phyloP scores from a whole-genome alignment of 2,888 invertebrate species.

The Noctua fimbriata region DNA sequence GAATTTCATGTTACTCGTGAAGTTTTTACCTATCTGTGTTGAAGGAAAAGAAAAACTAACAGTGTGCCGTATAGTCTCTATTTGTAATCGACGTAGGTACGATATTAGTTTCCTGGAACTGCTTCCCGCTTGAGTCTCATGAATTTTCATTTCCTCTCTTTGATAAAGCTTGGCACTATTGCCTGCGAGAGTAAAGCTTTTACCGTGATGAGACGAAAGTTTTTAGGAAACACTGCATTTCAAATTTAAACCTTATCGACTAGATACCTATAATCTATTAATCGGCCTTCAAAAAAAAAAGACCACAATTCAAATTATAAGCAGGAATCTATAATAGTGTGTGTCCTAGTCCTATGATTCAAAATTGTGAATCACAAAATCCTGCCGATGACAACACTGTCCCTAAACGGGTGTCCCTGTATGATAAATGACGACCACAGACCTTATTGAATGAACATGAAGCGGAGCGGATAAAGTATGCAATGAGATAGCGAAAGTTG shows the following conservation, averaged over 20 bases:
- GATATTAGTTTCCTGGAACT: neutral
- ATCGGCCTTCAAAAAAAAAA: neutral
- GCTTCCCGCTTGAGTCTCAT: slow-evolving; percentile 17
- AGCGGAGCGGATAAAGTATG: slow-evolving; percentile 51
- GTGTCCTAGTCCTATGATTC: neutral
- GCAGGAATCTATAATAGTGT: neutral
- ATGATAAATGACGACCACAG: slow-evolving; percentile 46
- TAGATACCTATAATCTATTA: neutral
- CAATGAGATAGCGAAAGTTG: slow-evolving; percentile 42
- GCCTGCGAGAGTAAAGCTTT: slow-evolving; percentile 25
- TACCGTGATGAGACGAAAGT: slow-evolving; percentile 16
- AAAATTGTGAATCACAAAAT: slow-evolving; percentile 8
- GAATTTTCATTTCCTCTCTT: slow-evolving; percentile 34
- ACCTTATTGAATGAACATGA: slow-evolving; percentile 53
- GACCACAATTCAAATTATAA: neutral
- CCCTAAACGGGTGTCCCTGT: slow-evolving; percentile 20
- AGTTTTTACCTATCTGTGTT: neutral
- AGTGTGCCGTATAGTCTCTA: neutral
- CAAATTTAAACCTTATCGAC: neutral
- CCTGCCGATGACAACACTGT: slow-evolving; percentile 18
- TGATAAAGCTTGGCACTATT: slow-evolving; percentile 6
- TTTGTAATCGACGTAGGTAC: neutral
- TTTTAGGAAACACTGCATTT: neutral
- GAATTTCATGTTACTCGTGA: neutral
- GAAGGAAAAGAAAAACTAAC: neutral